Evolutionary conservation across 1,140 invertebrate genomes (phyloP).

Genomic region (Rhyzopertha dominica): DNA sequence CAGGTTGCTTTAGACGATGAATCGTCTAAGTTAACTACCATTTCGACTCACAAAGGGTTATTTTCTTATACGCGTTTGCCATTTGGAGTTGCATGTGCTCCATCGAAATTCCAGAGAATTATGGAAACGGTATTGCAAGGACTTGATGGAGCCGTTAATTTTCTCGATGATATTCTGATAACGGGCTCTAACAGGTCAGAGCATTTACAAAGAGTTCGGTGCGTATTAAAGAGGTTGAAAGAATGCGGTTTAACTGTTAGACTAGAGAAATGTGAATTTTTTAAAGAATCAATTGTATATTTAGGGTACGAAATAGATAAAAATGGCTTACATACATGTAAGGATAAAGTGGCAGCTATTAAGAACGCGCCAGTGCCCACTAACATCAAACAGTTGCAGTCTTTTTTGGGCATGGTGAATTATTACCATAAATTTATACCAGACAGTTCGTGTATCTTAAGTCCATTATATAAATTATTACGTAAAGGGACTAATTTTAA

Average conservation of each 20-base stretch:
- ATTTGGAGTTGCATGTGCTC: slow-evolving; percentile 13
- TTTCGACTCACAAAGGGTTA: slow-evolving; percentile 35
- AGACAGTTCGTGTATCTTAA: slow-evolving; percentile 5
- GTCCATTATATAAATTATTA: slow-evolving; percentile 15
- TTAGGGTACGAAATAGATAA: slow-evolving; percentile 36
- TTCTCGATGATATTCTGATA: slow-evolving; percentile 3
- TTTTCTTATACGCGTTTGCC: slow-evolving; percentile 16
- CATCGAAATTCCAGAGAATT: slow-evolving; percentile 29
- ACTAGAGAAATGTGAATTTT: slow-evolving; percentile 1
- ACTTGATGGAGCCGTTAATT: neutral
- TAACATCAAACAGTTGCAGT: slow-evolving; percentile 31
- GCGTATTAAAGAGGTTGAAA: neutral
- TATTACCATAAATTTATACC: slow-evolving; percentile 24
- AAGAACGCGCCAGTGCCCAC: neutral
- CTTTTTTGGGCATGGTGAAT: slow-evolving; percentile 38
- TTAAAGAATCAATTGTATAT: slow-evolving; percentile 1
- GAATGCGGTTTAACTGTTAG: neutral
- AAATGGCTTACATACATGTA: slow-evolving; percentile 33
- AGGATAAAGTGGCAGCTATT: neutral
- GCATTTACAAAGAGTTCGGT: neutral
- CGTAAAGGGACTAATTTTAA: slow-evolving; percentile 2
- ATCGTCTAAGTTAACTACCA: slow-evolving; percentile 38
- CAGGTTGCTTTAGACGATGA: slow-evolving; percentile 40
- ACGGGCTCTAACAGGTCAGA: neutral
- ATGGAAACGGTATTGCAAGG: slow-evolving; percentile 33